Evolutionary conservation across 2,113 vertebrate genomes (phyloP), one percentile per base, ranked within the genome.

Genomic region (Taxidea taxus): DNA sequence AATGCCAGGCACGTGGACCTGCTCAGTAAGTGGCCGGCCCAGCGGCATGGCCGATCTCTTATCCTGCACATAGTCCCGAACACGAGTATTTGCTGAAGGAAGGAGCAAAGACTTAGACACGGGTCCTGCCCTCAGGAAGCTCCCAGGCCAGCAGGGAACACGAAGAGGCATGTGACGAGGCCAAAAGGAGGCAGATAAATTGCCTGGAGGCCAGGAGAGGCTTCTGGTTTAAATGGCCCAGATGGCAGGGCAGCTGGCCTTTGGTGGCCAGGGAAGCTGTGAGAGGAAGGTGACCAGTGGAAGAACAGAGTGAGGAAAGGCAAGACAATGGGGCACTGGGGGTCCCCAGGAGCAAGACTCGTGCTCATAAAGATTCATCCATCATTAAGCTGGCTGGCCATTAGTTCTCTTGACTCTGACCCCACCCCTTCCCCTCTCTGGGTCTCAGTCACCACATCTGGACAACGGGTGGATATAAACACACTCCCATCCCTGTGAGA

Each of bases 61-160:
- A 0, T 31, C 39, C 49, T 5, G 0, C 10, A 49, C 10, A 31
- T 2, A 4, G 49, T 0, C 37, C 49, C 5, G 7, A 7, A 9
- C 39, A 39, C 2, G 11, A 58, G 4, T 25, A 27, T 11, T 37
- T 47, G 66, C 25, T 8, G 13, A 75, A 87, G 84, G 20, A 39
- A 21, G 37, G 29, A 54, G 23, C n/a, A 72, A 64, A 77, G 56
- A 56, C 21, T 0, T 54, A 44, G 90, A 34, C 8, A 1, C 5
- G 39, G 68, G 6, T 31, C 31, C 85, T 60, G 85, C 7, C 29
- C 4, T 83, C 4, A 1, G 2, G 90, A 64, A 47, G 90, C 54
- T 56, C 39, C 49, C 21, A 18, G 82, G 58, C n/a, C 1, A 14
- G 7, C 27, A 25, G 75, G 34, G 49, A 37, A 27, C 0, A 3